Conservation (phyloP, 2,113 vertebrate species). For the Carassius auratus region DNA sequence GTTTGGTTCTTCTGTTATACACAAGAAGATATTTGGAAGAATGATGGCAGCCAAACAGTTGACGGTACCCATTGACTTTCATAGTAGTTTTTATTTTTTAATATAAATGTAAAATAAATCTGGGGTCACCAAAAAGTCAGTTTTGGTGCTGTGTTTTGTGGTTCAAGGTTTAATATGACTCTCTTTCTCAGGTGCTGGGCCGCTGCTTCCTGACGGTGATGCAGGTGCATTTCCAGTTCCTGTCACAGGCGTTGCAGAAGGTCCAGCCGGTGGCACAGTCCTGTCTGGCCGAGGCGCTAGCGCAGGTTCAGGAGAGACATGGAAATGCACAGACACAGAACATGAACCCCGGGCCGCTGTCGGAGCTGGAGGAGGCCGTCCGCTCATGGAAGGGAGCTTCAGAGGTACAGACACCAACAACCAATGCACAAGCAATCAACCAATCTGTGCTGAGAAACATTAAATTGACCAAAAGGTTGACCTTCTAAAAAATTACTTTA, state of each 20-base stretch:
- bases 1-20: no score
- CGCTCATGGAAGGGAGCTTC: slow-evolving; percentile 93
- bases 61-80: no score
- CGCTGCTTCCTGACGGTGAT: slow-evolving; percentile 97
- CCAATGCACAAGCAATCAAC: background rate
- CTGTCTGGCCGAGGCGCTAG: slow-evolving; percentile 88
- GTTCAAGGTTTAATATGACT: slow-evolving; percentile 2
- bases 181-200: slow-evolving; percentile 84
- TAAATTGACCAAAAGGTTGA: no score
- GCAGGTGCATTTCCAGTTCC: slow-evolving; percentile 99
- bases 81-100: no score
- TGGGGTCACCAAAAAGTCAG: background rate
- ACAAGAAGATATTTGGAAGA: no score
- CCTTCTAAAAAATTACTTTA: background rate
- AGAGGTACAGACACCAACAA: slow-evolving; percentile 78
- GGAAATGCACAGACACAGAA: slow-evolving; percentile 71
- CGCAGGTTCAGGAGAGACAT: slow-evolving; percentile 89
- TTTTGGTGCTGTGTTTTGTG: background rate
- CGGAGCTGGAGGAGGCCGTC: slow-evolving; percentile 89
- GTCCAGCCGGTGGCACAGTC: slow-evolving; percentile 96
- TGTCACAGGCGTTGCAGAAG: slow-evolving; percentile 95
- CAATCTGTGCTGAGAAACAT: background rate
- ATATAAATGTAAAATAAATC: no score
- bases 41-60: no score
- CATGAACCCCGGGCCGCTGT: slow-evolving; percentile 76